Evolutionary conservation across 2,888 invertebrate species (phyloP).

Genomic region (Acanthosoma haemorrhoidale): DNA sequence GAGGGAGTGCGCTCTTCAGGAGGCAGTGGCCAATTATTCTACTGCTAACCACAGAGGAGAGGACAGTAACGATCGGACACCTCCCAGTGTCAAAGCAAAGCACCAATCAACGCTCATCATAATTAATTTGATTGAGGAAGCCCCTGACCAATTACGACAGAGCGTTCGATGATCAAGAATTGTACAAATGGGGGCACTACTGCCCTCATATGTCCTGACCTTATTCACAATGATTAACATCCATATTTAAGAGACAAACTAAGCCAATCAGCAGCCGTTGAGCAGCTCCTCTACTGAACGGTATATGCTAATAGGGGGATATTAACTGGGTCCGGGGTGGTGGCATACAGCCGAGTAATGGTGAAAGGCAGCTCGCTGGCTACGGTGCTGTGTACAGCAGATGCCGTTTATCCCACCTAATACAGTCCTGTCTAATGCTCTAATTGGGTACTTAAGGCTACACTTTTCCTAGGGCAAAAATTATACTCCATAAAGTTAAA

Average conservation of each 20-base stretch:
- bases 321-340: neutral
- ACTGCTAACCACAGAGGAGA: neutral
- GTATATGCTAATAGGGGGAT: slow-evolving; percentile 13
- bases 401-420: slow-evolving; percentile 13
- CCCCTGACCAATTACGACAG: neutral
- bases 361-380: slow-evolving; percentile 11
- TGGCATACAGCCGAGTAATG: slow-evolving; percentile 24
- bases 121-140: slow-evolving; percentile 25
- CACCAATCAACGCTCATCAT: slow-evolving; percentile 26
- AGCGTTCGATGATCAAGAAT: neutral
- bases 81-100: neutral
- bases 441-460: slow-evolving; percentile 24
- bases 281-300: neutral
- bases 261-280: neutral
- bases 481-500: slow-evolving; percentile 25
- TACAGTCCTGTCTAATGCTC: neutral
- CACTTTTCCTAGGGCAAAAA: neutral
- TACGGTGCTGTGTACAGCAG: slow-evolving; percentile 1
- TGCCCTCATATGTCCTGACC: neutral
- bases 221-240: slow-evolving; percentile 2
- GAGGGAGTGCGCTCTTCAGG: neutral
- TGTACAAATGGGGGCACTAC: neutral
- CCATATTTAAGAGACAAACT: neutral
- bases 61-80: slow-evolving; percentile 13
- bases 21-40: slow-evolving; percentile 9